Conservation (phyloP, 2,888 invertebrate species). For the Ypsolopha scabrella region DNA sequence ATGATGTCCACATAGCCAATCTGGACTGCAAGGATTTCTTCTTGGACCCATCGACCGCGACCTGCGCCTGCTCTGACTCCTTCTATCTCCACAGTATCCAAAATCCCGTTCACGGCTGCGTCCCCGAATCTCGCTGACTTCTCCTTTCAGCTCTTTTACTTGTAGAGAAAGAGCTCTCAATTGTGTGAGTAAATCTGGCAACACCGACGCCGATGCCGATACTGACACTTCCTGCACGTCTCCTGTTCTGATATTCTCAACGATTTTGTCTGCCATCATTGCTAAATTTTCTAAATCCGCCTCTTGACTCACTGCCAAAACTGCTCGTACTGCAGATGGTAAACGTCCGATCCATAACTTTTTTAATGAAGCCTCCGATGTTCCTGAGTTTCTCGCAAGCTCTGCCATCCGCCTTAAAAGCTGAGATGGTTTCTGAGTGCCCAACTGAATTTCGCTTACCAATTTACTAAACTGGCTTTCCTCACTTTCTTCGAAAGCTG, state of each 20-base stretch:
- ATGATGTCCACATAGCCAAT: constrained; percentile 12
- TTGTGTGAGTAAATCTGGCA: background rate
- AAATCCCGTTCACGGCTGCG: background rate
- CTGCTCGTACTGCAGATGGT: constrained; percentile 5
- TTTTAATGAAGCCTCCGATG: background rate
- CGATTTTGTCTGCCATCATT: constrained; percentile 2
- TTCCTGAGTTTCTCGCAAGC: background rate
- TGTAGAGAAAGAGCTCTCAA: background rate
- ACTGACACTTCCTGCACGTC: background rate
- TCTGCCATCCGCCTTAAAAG: constrained; percentile 5
- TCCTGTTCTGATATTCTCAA: constrained; percentile 1
- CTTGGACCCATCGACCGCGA: background rate
- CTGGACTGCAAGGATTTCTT: background rate
- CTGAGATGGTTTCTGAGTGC: constrained; percentile 6
- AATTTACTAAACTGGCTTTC: constrained; percentile 4
- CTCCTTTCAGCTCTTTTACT: background rate
- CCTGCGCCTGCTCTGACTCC: background rate
- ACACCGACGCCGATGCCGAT: background rate
- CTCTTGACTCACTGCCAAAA: background rate
- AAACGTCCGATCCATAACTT: constrained; percentile 3
- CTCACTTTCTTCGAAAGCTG: constrained; percentile 3
- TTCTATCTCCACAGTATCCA: background rate
- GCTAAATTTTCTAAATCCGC: constrained; percentile 3
- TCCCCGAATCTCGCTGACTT: background rate
- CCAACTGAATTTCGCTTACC: constrained; percentile 6